Base-by-base conservation (phyloP, 2,113 vertebrate species). In the Peucedramus taeniatus region DNA sequence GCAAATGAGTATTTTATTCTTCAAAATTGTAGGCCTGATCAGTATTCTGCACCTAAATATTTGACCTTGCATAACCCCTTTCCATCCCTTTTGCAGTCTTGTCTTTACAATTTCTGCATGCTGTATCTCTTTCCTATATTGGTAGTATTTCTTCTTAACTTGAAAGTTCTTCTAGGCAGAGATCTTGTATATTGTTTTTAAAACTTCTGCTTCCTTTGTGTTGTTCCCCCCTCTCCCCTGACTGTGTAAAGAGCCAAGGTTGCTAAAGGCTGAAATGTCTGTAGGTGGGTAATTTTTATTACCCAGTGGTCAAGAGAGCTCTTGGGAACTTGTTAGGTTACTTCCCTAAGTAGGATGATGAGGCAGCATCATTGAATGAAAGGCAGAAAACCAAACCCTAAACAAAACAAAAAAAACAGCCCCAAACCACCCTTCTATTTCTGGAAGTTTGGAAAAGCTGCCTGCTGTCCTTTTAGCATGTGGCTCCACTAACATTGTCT, bases 231-330 rank as follows among this genome's bases (percentile, higher is more conserved):
- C 7, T 12, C 24, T 68, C 10, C 14, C 10, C 7, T 1, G 11
- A 6, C 35, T 77, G 18, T 61, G 49, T 49, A 28, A 87, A 84
- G 81, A 89, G 51, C 28, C 26, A 64, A 39, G 78, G 63, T 54
- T 94, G 70, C 54, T 87, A 44, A 93, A 83, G 87, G 50, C 82
- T 93, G 81, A 60, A 85, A 90, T 94, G 60, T 78, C 56, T 95
- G 81, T 85, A 77, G 78, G 70, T 83, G 78, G 57, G 61, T 80
- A 77, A 77, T 94, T 85, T 70, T n/a, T 70, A 53, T 70, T 78
- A 61, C 13, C 28, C 50, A 40, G 84, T 66, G 66, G 93, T 88
- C 90, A 86, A 59, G 84, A 74, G 75, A 69, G 56, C 78, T 94
- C 81, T 63, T 86, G 78, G 78, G 75, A 93, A 70, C 82, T 93